Base-by-base conservation (phyloP, 2,113 vertebrate genomes). In the Equus przewalskii region DNA sequence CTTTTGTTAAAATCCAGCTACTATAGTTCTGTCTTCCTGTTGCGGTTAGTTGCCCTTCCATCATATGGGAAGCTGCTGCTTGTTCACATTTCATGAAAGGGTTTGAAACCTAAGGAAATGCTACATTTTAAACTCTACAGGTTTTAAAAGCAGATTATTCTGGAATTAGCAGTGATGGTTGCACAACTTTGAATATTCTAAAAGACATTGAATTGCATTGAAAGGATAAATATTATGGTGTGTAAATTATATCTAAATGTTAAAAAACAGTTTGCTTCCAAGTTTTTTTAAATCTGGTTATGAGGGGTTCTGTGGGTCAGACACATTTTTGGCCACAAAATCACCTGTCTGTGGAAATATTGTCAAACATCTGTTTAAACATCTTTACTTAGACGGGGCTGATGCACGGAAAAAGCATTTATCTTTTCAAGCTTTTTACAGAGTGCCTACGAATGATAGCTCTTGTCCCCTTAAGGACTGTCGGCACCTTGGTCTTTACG, bases 1-100 rank as follows among this genome's bases (percentile, higher is more conserved):
- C 56, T 93, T 94, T 90, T 94, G 54, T 60, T 87, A 72, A 89
- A 49, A 54, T 16, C 56, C 30, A 75, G 56, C 76, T 78, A 33
- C 19, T 60, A 2, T 36, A 54, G 36, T 60, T 97, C 46, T 83
- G 10, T 62, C 65, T 75, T 80, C 70, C 60, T 44, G 46, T 75
- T 72, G 73, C 67, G 26, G 1, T 76, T 44, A 94, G 60, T 14
- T 41, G 12, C 24, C 49, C 51, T 69, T 56, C 26, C 21, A 44
- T 64, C 75, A 22, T 41, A 36, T 33, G 49, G n/a, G 9, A 19
- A 65, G 3, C 46, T 69, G 21, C 33, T 46, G 18, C 11, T 14
- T 69, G 9, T 78, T 70, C n/a, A 7, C 75, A 33, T 67, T 86
- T 89, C 87, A 64, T 72, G 82, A 84, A 62, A 41, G 30, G 60